Evolutionary conservation across 1,140 invertebrate genomes (phyloP).

Genomic region (Drosophila punjabiensis): DNA sequence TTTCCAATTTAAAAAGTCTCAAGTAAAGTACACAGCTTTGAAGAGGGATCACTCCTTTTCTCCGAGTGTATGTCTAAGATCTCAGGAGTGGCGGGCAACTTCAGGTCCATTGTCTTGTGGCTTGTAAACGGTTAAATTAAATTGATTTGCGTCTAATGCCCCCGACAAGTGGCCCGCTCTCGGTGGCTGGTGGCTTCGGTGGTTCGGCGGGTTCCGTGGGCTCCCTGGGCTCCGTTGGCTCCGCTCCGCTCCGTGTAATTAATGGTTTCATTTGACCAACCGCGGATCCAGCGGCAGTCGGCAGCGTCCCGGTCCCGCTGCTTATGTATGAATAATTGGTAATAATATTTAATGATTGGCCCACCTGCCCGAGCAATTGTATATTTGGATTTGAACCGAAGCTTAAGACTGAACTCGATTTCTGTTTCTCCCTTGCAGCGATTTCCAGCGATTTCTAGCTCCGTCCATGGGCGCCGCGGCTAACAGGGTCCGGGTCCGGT

Average conservation of each 20-base stretch:
- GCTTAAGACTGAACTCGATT: slow-evolving; percentile 31
- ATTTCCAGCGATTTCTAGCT: slow-evolving; percentile 39
- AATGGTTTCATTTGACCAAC: slow-evolving; percentile 83
- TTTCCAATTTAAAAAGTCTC: neutral
- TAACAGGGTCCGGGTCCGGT: slow-evolving; percentile 62
- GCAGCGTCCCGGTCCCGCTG: slow-evolving; percentile 64
- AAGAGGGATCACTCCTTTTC: no score
- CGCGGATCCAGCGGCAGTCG: slow-evolving; percentile 60
- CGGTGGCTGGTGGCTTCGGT: slow-evolving; percentile 39
- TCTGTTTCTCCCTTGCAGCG: slow-evolving; percentile 16
- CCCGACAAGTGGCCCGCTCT: slow-evolving; percentile 76
- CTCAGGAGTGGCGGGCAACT: slow-evolving; percentile 36
- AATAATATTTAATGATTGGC: slow-evolving; percentile 83
- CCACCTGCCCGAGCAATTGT: slow-evolving; percentile 78
- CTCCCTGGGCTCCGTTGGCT: slow-evolving; percentile 9
- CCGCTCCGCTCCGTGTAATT: slow-evolving; percentile 62
- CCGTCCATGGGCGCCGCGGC: slow-evolving; percentile 73
- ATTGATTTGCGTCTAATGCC: slow-evolving; percentile 84
- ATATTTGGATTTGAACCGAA: slow-evolving; percentile 40
- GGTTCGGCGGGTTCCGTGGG: slow-evolving; percentile 10
- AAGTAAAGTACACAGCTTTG: neutral
- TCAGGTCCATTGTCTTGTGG: slow-evolving; percentile 62
- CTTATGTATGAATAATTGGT: slow-evolving; percentile 84
- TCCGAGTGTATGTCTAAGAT: slow-evolving; percentile 44
- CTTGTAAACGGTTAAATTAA: slow-evolving; percentile 84